Evolutionary conservation across 2,113 vertebrate genomes (phyloP).

Genomic region (Petromus typicus): DNA sequence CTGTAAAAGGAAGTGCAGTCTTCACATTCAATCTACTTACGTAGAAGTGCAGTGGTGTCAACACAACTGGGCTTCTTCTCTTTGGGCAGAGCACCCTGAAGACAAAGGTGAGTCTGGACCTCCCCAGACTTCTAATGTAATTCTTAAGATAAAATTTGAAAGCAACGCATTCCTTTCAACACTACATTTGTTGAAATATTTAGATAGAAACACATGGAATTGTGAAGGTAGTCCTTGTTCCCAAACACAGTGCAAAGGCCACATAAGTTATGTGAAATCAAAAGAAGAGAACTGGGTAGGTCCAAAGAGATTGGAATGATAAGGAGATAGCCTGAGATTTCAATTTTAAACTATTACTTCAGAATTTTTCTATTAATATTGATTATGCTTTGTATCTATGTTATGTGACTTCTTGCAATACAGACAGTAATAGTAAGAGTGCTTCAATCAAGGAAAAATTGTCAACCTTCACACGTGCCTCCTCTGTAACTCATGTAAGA

Average conservation of each 20-base stretch:
- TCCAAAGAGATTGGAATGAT: not conserved
- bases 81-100: not conserved
- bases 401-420: not conserved
- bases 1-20: not conserved
- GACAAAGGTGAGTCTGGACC: too few species aligned
- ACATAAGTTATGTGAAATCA: not conserved
- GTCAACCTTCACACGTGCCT: not conserved
- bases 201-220: not conserved
- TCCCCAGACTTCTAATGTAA: not conserved
- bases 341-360: not conserved
- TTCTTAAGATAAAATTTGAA: not conserved
- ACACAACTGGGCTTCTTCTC: not conserved
- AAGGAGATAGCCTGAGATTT: not conserved
- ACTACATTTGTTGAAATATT: not conserved
- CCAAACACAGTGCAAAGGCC: not conserved
- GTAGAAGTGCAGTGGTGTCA: not conserved
- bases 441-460: not conserved
- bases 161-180: not conserved
- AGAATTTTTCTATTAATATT: not conserved
- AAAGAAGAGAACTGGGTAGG: not conserved
- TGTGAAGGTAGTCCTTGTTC: not conserved
- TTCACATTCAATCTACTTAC: not conserved
- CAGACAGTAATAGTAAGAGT: not conserved
- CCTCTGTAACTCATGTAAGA: not conserved
- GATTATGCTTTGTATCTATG: not conserved